Percentiles rank a stretch among this genome's conserved stretches.
phyloP scores from a whole-genome alignment of 1,140 invertebrate species.

The Laupala kohalensis region DNA sequence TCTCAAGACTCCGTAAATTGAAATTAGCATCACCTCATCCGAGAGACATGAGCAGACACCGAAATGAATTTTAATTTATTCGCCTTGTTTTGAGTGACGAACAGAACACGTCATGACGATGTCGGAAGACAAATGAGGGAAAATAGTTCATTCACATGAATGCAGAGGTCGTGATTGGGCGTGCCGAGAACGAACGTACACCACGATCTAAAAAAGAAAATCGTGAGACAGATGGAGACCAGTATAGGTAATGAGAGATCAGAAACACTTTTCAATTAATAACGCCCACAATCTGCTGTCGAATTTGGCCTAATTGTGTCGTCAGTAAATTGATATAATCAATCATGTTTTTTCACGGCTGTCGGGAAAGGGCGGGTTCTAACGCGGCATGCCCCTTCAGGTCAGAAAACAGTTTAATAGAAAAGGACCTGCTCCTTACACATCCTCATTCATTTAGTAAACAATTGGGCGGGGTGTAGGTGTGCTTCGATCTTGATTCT shows the following conservation, averaged over 20 bases:
- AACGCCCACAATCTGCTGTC: neutral
- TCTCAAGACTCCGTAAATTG: neutral
- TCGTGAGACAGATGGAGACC: neutral
- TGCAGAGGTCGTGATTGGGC: neutral
- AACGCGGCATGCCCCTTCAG: too few relatives aligned
- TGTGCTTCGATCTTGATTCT: too few relatives aligned
- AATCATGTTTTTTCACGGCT: neutral
- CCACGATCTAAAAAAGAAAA: neutral
- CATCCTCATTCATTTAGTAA: too few relatives aligned
- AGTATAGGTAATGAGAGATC: neutral
- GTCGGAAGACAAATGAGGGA: neutral
- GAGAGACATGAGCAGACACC: neutral
- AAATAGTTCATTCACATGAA: neutral
- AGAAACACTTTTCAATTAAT: neutral
- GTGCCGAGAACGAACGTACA: neutral
- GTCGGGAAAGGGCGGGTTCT: neutral
- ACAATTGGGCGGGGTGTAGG: too few relatives aligned
- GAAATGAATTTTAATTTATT: neutral
- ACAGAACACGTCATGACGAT: too few relatives aligned
- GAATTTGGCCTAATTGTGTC: neutral
- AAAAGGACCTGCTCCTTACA: too few relatives aligned
- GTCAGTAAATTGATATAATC: neutral
- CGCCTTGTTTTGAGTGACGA: too few relatives aligned
- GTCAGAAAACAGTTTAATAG: too few relatives aligned
- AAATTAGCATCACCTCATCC: neutral